Base-by-base conservation (phyloP, 1,140 invertebrate genomes). In the Drosophila aff. region DNA sequence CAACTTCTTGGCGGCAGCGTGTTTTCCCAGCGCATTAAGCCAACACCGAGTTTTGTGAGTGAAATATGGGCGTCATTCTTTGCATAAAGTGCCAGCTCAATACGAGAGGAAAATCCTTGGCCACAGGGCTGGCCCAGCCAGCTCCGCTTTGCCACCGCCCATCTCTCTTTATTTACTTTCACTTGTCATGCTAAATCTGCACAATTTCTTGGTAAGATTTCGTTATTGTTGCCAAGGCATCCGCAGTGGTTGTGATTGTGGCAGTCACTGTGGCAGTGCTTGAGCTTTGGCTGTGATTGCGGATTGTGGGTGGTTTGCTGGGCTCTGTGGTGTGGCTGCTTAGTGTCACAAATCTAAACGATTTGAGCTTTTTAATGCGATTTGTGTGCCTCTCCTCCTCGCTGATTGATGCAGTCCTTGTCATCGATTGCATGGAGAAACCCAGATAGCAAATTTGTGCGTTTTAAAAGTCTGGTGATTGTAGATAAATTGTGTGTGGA, bases 291-390 rank as follows among this genome's bases (percentile, higher is more conserved):
- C 33, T 55, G 52, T 55, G 52, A 38, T 55, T 55, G 52, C 52
- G 13, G 16, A 26, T 21, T 61, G 58, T 62, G 28, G 58, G 40
- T 74, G 53, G 52, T 55, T 55, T n/a, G 9, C 52, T 55, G 21
- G 52, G 44, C 43, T 44, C 16, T 59, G 41, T 38, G 61, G 44
- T 57, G 57, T 41, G 28, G 43, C 50, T 69, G 58, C 59, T 87
- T 80, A 87, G 83, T 87, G 83, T 87, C 83, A 77, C 83, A 82
- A 87, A 86, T 86, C 80, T 87, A 74, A 87, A 69, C 83, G 83
- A 83, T 87, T 86, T 87, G 59, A 86, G 83, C 76, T 79, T 87
- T 87, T 87, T 76, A 86, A 86, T 87, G 83, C 76, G 76, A 69
- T 72, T 80, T 79, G 71, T 36, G 43, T 55, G 40, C 26, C 18